A percentile compares a stretch with the other conserved stretches of the same genome.
phyloP scores from a whole-genome alignment of 2,888 invertebrate genomes.

The Cremastinae sp. region DNA sequence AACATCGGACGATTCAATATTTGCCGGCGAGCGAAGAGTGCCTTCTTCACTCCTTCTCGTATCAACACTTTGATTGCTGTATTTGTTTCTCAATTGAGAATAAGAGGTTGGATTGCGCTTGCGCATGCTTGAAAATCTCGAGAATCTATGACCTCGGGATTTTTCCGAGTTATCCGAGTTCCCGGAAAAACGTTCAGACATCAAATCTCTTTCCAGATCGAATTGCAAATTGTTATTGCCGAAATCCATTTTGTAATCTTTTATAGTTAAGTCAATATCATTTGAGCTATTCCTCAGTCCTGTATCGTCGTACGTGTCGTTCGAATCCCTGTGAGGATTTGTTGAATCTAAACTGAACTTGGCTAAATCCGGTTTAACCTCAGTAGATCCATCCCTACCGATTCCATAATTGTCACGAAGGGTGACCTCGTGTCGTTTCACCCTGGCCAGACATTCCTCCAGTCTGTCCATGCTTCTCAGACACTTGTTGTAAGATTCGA shows the following conservation, averaged over 20 bases:
- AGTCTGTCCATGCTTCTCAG: constrained; percentile 70
- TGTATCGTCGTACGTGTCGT: constrained; percentile 5
- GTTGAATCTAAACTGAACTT: constrained; percentile 64
- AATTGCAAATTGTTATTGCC: constrained; percentile 29
- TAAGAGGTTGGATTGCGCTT: constrained; percentile 45
- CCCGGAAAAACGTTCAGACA: neutral
- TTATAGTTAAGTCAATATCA: neutral
- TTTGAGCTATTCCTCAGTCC: constrained; percentile 7
- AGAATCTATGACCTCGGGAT: constrained; percentile 48
- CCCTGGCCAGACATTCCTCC: constrained; percentile 69
- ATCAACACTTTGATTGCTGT: constrained; percentile 19
- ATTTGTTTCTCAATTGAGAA: constrained; percentile 50
- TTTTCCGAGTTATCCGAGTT: constrained; percentile 21
- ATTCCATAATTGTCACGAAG: constrained; percentile 69
- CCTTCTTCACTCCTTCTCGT: neutral
- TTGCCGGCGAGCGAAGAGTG: constrained; percentile 1
- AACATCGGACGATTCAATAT: constrained; percentile 24
- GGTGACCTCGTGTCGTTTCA: constrained; percentile 68
- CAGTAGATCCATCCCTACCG: constrained; percentile 69
- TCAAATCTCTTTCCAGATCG: neutral
- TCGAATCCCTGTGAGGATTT: constrained; percentile 2
- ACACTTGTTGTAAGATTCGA: constrained; percentile 71
- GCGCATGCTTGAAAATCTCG: constrained; percentile 54
- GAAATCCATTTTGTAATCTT: neutral
- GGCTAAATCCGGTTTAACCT: constrained; percentile 74